These are phyloP conservation scores for Sinelater perroti DNA, from an alignment of 2,888 invertebrate species.

Conservation along the genomic window DNA sequence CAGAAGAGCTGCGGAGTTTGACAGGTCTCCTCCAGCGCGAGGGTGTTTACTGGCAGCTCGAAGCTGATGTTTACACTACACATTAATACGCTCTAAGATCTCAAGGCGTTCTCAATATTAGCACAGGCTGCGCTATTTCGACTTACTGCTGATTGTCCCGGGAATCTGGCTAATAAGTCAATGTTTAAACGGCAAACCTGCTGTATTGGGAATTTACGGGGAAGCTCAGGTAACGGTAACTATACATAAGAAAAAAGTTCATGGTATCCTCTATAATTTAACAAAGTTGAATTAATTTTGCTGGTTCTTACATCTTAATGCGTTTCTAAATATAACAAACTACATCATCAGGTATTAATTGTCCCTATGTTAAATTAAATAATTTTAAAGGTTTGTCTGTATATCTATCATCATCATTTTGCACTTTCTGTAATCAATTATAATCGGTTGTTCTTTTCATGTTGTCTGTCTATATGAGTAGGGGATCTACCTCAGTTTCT, in stretches of 20 bases:
- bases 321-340: too few relatives aligned
- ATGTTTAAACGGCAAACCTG: slow-evolving; percentile 21
- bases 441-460: too few relatives aligned
- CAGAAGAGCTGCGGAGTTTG: slow-evolving; percentile 32
- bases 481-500: too few relatives aligned
- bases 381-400: too few relatives aligned
- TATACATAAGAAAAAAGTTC: neutral
- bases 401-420: too few relatives aligned
- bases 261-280: too few relatives aligned
- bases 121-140: slow-evolving; percentile 17
- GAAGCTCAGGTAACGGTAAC: neutral
- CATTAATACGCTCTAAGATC: slow-evolving; percentile 33
- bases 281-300: too few relatives aligned
- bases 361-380: too few relatives aligned
- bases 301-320: too few relatives aligned
- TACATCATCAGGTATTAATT: too few relatives aligned
- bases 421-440: too few relatives aligned
- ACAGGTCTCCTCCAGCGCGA: slow-evolving; percentile 29
- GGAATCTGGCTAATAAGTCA: slow-evolving; percentile 24
- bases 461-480: too few relatives aligned
- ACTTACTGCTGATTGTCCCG: slow-evolving; percentile 24
- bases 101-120: slow-evolving; percentile 26
- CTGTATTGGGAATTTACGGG: neutral
- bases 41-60: slow-evolving; percentile 34
- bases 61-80: slow-evolving; percentile 32